These are phyloP conservation scores for Gorsachius goisagi DNA, from an alignment of 2,113 vertebrate species.

Conservation along the genomic window DNA sequence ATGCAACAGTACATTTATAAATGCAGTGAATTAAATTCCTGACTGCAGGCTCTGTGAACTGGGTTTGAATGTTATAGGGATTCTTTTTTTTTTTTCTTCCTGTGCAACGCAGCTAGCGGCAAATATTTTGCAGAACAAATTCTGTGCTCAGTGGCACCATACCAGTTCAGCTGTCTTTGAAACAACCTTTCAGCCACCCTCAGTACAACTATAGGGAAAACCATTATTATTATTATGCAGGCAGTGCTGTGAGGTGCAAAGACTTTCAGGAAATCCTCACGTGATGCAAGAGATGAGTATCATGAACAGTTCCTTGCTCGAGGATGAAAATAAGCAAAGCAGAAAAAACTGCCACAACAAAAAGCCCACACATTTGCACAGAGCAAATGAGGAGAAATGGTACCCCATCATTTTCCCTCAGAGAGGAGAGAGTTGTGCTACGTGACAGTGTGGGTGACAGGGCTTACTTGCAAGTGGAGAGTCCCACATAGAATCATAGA, in stretches of 20 bases:
- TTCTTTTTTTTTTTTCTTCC: background rate
- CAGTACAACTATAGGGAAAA: background rate
- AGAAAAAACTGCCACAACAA: background rate
- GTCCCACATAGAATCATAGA: too few relatives aligned
- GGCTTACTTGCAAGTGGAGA: background rate
- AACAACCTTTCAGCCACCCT: background rate
- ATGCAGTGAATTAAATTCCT: background rate
- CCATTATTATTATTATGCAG: background rate
- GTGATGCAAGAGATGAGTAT: background rate
- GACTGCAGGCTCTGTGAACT: background rate
- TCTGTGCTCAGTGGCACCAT: background rate
- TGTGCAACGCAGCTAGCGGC: background rate
- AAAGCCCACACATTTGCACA: background rate
- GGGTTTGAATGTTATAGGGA: background rate
- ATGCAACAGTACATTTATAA: background rate
- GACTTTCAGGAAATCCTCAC: background rate
- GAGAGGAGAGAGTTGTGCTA: background rate
- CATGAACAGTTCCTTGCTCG: background rate
- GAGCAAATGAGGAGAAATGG: background rate
- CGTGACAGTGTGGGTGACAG: background rate
- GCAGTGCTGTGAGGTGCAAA: background rate
- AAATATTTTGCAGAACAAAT: background rate
- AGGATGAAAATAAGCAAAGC: background rate
- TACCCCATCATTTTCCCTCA: background rate
- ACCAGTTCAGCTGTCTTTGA: background rate